Base-by-base conservation (phyloP, 2,888 invertebrate genomes). In the Drosophila mayaguana region DNA sequence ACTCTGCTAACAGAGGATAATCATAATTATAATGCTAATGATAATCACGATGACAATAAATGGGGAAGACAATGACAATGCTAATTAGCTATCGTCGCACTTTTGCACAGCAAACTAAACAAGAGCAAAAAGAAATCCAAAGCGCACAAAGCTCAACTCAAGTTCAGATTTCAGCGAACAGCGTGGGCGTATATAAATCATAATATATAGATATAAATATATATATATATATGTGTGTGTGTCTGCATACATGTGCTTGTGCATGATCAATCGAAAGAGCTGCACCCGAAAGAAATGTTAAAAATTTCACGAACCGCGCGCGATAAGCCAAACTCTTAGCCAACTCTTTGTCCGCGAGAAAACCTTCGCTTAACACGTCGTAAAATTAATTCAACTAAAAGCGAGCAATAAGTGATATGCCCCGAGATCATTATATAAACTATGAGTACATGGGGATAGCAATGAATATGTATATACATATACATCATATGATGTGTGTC, bases 331-430 rank as follows among this genome's bases (percentile, higher is more conserved):
- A 22, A 16, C 43, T 43, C 36, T 65, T 32, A n/a, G 36, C 5
- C 53, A 53, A 53, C 36, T 38, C 38, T 22, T 32, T 34, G 42
- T 4, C 45, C 8, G 45, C 16, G 18, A 12, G 0, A 43, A 43
- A 76, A 76, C 76, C 64, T 76, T 76, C 76, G 53, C 34, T 11
- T 16, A 53, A 69, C 64, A 76, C 76, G 76, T 76, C 68, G 69
- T 36, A 16, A 22, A 53, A 53, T 36, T 36, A 34, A 22, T 53
- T 38, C 36, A 53, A 8, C 22, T 22, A 8, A 36, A 36, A 22
- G 36, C 53, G 53, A 53, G 22, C 53, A 36, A 16, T 34, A 34
- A 34, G 18, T 14, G 50, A 32, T 16, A 16, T 7, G n/a, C 14
- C 20, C 14, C 14, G 32, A 34, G 32, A 7, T 45, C 16, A 12